Evolutionary conservation across 2,888 invertebrate genomes (phyloP), one percentile per base, ranked within the genome.

Genomic region (Dasysyrphus tricinctus): DNA sequence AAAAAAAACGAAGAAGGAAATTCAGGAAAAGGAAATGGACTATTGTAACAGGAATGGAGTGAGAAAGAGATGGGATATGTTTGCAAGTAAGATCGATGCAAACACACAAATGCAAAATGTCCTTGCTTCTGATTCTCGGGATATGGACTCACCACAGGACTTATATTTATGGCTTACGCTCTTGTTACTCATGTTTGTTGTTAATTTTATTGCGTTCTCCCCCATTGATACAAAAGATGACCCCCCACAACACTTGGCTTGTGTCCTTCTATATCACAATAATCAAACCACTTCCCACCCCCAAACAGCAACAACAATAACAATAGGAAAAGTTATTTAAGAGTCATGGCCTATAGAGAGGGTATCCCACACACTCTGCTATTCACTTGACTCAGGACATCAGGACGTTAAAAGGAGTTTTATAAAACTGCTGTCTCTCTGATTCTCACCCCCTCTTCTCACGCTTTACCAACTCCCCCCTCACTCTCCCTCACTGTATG

Each of bases 121-220:
- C 37, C 73, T 70, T 74, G 69, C 42, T 14, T 24, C 3, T 34
- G 37, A 67, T 34, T n/a, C 49, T 49, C 37, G 67, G 49, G 67
- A 49, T 63, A 37, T 49, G 77, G 73, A 74, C 70, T 81, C 32
- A 29, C 63, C 65, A 72, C 82, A 73, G 72, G 74, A 63, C 59
- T 79, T 86, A 86, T 86, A 86, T 86, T 86, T 86, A 86, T 86
- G 76, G 82, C 82, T 79, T 82, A 79, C 81, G 76, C 83, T 88
- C 74, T 76, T 88, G 87, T 74, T 88, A 83, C 87, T 88, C 87
- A 82, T 86, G 86, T 82, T 86, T 75, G 82, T 88, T 88, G 87
- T 84, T 88, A 88, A 88, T 88, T 88, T 88, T 88, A 88, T 88
- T 88, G 87, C 87, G 80, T 80, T 88, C 84, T 84, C 84, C 77